Evolutionary conservation across 2,888 invertebrate species (phyloP).

Genomic region (Oxyscelio sp.): DNA sequence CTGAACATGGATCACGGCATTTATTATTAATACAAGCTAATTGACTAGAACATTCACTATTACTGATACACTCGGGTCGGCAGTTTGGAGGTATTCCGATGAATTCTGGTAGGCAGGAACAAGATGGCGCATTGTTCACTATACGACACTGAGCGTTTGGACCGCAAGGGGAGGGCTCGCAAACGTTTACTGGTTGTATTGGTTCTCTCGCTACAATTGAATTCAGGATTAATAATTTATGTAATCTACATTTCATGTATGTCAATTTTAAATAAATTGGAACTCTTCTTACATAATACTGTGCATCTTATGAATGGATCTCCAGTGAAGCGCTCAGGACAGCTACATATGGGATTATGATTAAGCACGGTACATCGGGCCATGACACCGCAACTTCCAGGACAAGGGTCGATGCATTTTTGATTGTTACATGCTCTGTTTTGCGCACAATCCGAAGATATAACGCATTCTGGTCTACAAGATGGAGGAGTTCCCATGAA

Average conservation of each 20-base stretch:
- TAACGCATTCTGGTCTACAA: slow-evolving; percentile 93
- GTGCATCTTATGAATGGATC: slow-evolving; percentile 93
- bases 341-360: slow-evolving; percentile 94
- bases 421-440: slow-evolving; percentile 94
- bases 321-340: slow-evolving; percentile 91
- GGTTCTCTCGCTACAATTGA: slow-evolving; percentile 78
- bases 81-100: slow-evolving; percentile 92
- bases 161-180: slow-evolving; percentile 89
- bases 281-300: slow-evolving; percentile 87
- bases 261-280: not conserved
- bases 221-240: not conserved
- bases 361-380: slow-evolving; percentile 93
- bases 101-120: slow-evolving; percentile 91
- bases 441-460: slow-evolving; percentile 93
- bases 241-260: not conserved
- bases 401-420: slow-evolving; percentile 95
- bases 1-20: slow-evolving; percentile 92
- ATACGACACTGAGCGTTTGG: slow-evolving; percentile 91
- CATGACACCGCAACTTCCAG: slow-evolving; percentile 92
- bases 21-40: slow-evolving; percentile 92
- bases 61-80: slow-evolving; percentile 94
- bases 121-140: slow-evolving; percentile 91
- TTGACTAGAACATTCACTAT: slow-evolving; percentile 91
- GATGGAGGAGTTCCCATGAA: slow-evolving; percentile 93
- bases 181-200: slow-evolving; percentile 84